phyloP scores from a whole-genome alignment of 2,113 vertebrate genomes.

The Corythornis cristatus region DNA sequence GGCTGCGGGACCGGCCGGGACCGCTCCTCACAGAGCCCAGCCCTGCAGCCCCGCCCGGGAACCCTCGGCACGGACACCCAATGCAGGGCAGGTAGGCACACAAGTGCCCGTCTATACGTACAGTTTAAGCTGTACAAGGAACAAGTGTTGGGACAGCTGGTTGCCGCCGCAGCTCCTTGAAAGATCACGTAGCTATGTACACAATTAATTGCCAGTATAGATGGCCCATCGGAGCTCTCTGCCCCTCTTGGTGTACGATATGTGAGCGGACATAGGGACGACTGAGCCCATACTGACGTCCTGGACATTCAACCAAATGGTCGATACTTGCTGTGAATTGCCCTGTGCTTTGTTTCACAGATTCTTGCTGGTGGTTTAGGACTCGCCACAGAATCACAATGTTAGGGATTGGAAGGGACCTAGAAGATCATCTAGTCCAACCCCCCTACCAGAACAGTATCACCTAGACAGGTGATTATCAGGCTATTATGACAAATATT shows the following conservation, averaged over 20 bases:
- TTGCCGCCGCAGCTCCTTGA: background rate
- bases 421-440: too few relatives aligned
- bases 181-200: background rate
- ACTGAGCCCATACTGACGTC: background rate
- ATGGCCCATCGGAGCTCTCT: background rate
- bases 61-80: background rate
- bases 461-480: too few relatives aligned
- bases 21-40: background rate
- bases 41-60: background rate
- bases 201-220: background rate
- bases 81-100: accelerated
- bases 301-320: background rate
- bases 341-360: background rate
- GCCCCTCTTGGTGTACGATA: background rate
- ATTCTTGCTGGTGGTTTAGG: background rate
- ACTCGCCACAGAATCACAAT: background rate
- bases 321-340: background rate
- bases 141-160: background rate
- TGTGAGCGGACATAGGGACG: background rate
- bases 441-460: too few relatives aligned
- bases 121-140: background rate
- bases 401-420: too few relatives aligned
- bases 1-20: background rate
- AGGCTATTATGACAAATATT: too few relatives aligned
- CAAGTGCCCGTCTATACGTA: background rate